Conservation (phyloP, 1,140 invertebrate genomes). For the Callitettix versicolor region DNA sequence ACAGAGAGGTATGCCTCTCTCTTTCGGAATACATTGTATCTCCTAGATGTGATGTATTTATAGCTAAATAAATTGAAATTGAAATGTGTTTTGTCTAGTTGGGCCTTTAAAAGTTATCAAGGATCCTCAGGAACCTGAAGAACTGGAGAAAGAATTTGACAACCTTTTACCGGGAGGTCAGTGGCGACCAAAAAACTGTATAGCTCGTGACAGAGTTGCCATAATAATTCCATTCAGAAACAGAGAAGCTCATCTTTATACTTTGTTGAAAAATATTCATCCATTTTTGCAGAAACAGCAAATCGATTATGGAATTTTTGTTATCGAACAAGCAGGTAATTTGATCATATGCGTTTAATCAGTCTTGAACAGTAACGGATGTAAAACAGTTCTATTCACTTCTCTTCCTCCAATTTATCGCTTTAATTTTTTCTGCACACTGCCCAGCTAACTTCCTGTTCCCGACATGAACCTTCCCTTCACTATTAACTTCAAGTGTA, state of each 20-base stretch:
- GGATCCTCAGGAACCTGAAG: slow-evolving; percentile 10
- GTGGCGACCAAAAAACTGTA: slow-evolving; percentile 64
- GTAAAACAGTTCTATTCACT: background rate
- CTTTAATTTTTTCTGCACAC: background rate
- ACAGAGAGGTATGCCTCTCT: too few species aligned
- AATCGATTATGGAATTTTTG: slow-evolving; percentile 85
- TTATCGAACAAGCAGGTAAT: slow-evolving; percentile 80
- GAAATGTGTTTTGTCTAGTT: slow-evolving; percentile 19
- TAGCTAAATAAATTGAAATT: too few species aligned
- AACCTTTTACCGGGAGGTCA: slow-evolving; percentile 52
- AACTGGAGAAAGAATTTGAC: slow-evolving; percentile 12
- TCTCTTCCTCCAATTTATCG: too few species aligned
- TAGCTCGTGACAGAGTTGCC: slow-evolving; percentile 65
- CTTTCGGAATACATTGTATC: too few species aligned
- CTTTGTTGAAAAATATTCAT: slow-evolving; percentile 81
- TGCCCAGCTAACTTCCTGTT: too few species aligned
- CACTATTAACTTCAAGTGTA: too few species aligned
- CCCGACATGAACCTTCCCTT: too few species aligned
- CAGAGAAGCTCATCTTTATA: slow-evolving; percentile 67
- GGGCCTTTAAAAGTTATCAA: slow-evolving; percentile 20
- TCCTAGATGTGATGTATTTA: too few species aligned
- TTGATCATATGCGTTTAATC: slow-evolving; percentile 6
- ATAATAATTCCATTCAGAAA: slow-evolving; percentile 77
- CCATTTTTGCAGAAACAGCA: slow-evolving; percentile 82
- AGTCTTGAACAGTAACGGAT: slow-evolving; percentile 6